Evolutionary conservation across 1,140 invertebrate species (phyloP).

Genomic region (Notospermus geniculatus): DNA sequence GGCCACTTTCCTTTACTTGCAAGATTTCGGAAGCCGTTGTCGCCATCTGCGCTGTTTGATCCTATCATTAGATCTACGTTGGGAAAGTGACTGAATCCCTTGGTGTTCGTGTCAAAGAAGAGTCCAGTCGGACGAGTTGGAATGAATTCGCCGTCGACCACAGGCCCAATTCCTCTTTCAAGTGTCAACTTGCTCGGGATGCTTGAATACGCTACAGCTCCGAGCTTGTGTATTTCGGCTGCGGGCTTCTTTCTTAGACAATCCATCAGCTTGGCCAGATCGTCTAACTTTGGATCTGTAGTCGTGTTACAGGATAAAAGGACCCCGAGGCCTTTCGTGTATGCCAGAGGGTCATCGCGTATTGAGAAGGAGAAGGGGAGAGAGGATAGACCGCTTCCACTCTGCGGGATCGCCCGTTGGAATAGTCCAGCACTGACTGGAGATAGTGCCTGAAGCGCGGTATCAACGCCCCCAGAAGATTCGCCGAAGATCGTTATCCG

Average conservation of each 20-base stretch:
- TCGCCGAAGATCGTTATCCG: slow-evolving; percentile 14
- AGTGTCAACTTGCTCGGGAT: background rate
- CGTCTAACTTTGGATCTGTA: too few species aligned
- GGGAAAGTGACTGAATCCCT: background rate
- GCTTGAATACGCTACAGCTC: background rate
- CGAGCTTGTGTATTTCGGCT: too few species aligned
- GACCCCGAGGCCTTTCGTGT: background rate
- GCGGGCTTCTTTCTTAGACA: too few species aligned
- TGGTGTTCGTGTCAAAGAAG: background rate
- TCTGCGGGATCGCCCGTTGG: background rate
- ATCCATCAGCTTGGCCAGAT: too few species aligned
- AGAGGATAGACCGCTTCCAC: background rate
- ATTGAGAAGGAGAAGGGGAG: background rate
- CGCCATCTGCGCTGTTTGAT: slow-evolving; percentile 1
- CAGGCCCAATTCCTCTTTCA: background rate
- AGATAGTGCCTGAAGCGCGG: background rate
- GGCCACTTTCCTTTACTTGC: background rate
- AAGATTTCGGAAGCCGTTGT: background rate
- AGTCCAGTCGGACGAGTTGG: background rate
- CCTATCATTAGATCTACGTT: background rate
- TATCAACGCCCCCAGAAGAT: background rate
- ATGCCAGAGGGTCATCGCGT: background rate
- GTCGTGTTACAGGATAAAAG: background rate
- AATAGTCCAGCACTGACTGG: background rate
- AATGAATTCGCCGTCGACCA: background rate